Evolutionary conservation across 1,140 invertebrate species (phyloP).

Genomic region (Polypedilum pembai): DNA sequence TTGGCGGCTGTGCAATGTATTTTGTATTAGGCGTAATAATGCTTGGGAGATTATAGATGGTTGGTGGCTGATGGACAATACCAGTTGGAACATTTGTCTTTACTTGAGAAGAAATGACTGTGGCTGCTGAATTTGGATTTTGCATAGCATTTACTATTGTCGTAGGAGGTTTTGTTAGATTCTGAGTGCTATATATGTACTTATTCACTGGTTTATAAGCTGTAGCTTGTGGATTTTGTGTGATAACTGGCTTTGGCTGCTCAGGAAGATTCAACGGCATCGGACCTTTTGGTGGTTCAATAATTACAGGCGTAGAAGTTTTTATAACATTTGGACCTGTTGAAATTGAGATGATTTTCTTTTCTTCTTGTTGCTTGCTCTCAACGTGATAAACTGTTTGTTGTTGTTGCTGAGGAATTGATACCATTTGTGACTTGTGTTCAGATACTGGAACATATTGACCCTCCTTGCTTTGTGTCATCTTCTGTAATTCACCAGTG

Average conservation of each 20-base stretch:
- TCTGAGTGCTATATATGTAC: not conserved
- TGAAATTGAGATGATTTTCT: not conserved
- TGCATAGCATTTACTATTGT: not conserved
- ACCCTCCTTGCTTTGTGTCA: constrained; percentile 62
- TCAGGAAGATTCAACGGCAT: not conserved
- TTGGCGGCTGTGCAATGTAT: constrained; percentile 1
- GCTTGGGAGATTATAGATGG: constrained; percentile 39
- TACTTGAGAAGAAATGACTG: not conserved
- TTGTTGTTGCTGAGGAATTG: not conserved
- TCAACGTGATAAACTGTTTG: not conserved
- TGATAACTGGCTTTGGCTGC: not conserved
- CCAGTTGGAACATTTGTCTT: constrained; percentile 13
- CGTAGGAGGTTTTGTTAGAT: not conserved
- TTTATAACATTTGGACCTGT: not conserved
- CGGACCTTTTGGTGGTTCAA: not conserved
- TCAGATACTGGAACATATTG: constrained; percentile 56
- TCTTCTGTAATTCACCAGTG: constrained; percentile 63
- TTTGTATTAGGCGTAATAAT: not conserved
- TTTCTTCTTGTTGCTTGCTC: not conserved
- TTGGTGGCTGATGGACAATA: constrained; percentile 31
- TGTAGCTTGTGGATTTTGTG: not conserved
- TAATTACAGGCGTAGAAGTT: not conserved
- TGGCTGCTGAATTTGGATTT: not conserved
- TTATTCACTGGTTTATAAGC: constrained; percentile 7
- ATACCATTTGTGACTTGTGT: not conserved